Evolutionary conservation across 1,140 invertebrate species (phyloP).

Genomic region (Anastrepha ludens): DNA sequence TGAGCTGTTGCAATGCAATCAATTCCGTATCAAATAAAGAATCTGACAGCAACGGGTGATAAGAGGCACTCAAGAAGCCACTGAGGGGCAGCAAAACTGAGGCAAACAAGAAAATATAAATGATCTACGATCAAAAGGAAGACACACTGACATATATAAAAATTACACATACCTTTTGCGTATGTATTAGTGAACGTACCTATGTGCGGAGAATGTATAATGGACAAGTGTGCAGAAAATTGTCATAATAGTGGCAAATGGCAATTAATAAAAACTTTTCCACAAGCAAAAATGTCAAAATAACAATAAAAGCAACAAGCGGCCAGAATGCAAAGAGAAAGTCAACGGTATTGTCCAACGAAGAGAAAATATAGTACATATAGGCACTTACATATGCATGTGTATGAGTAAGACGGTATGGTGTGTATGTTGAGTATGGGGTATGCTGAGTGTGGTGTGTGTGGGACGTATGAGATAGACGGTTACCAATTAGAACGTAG

Average conservation of each 20-base stretch:
- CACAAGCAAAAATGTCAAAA: slow-evolving; percentile 11
- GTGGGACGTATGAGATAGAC: no score
- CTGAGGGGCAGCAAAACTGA: neutral
- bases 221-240: slow-evolving; percentile 37
- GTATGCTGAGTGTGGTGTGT: no score
- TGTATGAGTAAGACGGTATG: no score
- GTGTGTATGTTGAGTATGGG: no score
- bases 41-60: slow-evolving; percentile 33
- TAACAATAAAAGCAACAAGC: neutral
- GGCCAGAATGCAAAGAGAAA: neutral
- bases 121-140: neutral
- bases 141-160: neutral
- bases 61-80: neutral
- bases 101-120: slow-evolving; percentile 19
- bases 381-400: neutral
- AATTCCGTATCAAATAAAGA: slow-evolving; percentile 34
- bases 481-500: no score
- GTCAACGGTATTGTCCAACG: neutral
- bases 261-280: slow-evolving; percentile 51
- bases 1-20: slow-evolving; percentile 30
- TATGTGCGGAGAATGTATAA: neutral
- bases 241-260: slow-evolving; percentile 21
- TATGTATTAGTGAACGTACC: neutral
- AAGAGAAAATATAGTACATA: no score
- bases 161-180: neutral